Evolutionary conservation across 1,140 invertebrate genomes (phyloP).

Genomic region (Drosophila ambigua): DNA sequence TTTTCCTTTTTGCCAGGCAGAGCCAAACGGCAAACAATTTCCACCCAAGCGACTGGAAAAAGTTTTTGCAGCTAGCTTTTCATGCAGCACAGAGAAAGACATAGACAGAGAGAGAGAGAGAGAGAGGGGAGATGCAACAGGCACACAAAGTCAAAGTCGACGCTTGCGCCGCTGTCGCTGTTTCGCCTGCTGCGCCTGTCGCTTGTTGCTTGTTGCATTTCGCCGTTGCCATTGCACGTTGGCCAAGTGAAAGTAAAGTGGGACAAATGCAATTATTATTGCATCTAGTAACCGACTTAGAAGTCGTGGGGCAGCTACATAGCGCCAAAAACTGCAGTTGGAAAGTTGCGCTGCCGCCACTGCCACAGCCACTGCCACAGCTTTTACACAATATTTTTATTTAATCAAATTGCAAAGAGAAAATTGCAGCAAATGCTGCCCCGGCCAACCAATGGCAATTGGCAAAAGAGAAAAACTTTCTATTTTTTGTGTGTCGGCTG

Average conservation of each 20-base stretch:
- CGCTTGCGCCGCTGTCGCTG: constrained; percentile 32
- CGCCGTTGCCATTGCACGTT: constrained; percentile 4
- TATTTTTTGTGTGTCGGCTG: constrained; percentile 76
- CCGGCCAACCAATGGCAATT: constrained; percentile 26
- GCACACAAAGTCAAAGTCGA: constrained; percentile 70
- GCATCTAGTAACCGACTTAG: constrained; percentile 83
- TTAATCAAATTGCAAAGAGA: constrained; percentile 81
- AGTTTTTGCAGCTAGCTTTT: constrained; percentile 65
- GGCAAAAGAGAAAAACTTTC: constrained; percentile 72
- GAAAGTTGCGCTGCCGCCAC: constrained; percentile 67
- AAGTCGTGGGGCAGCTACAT: constrained; percentile 49
- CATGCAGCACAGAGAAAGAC: constrained; percentile 58
- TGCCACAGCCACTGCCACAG: not conserved
- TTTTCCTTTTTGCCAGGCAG: constrained; percentile 73
- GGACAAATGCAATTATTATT: constrained; percentile 84
- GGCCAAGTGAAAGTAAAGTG: constrained; percentile 84
- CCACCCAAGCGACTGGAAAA: constrained; percentile 72
- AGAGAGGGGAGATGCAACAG: constrained; percentile 38
- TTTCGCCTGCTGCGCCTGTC: constrained; percentile 12
- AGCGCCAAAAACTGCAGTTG: constrained; percentile 39
- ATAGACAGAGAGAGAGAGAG: constrained; percentile 1
- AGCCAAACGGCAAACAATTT: constrained; percentile 74
- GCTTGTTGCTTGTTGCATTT: constrained; percentile 29
- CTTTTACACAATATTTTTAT: constrained; percentile 83
- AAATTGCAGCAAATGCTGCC: constrained; percentile 60